Percentiles rank a stretch among this genome's conserved stretches.
Evolutionary conservation across 2,113 vertebrate genomes (phyloP).

Genomic region (Arizona elegans): DNA sequence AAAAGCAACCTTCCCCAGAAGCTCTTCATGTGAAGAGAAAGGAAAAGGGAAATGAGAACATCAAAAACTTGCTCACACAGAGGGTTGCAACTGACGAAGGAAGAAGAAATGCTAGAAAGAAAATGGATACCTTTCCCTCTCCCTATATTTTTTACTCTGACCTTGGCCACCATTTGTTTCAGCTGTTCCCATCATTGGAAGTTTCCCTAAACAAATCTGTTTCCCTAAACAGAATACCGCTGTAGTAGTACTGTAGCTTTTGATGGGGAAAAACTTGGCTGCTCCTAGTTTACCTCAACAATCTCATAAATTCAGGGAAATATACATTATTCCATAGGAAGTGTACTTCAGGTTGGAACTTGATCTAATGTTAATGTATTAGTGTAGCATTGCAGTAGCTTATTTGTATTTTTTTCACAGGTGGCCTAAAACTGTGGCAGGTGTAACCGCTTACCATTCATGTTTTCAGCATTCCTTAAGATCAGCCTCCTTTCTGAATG

Average conservation of each 20-base stretch:
- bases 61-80: neutral
- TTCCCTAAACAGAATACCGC: neutral
- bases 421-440: slow-evolving; percentile 87
- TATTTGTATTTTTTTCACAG: slow-evolving; percentile 59
- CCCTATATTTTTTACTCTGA: neutral
- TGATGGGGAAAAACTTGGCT: neutral
- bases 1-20: neutral
- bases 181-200: neutral
- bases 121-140: neutral
- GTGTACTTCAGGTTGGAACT: neutral
- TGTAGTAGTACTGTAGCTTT: neutral
- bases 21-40: neutral
- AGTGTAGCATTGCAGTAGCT: slow-evolving; percentile 1
- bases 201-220: neutral
- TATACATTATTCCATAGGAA: neutral
- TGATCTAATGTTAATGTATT: neutral
- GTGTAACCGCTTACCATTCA: slow-evolving; percentile 79
- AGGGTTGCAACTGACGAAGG: neutral
- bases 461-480: slow-evolving; percentile 75
- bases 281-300: neutral
- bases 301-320: neutral
- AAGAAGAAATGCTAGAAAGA: neutral
- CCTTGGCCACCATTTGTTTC: neutral
- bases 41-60: neutral
- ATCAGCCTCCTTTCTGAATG: slow-evolving; percentile 48